A percentile compares a stretch with the other conserved stretches of the same genome.
Conservation (phyloP, 2,797 vertebrate species). For the Champsocephalus esox region DNA sequence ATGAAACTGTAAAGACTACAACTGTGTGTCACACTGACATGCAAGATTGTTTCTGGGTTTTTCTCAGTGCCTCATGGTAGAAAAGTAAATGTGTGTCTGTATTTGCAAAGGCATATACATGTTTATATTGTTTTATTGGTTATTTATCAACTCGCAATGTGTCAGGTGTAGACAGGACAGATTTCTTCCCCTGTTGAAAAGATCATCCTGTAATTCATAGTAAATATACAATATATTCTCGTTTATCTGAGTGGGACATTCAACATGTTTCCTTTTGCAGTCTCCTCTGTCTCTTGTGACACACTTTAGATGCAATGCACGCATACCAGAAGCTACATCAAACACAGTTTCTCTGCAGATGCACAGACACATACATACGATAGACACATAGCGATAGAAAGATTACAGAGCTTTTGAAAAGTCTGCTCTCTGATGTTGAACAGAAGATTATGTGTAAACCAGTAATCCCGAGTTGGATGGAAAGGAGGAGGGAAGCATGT, state of each 20-base stretch:
- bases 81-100: slow-evolving; percentile 38
- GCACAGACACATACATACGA: slow-evolving; percentile 58
- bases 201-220: slow-evolving; percentile 4
- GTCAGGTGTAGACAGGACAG: slow-evolving; percentile 3
- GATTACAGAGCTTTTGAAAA: slow-evolving; percentile 84
- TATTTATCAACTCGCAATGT: slow-evolving; percentile 24
- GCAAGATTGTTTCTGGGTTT: slow-evolving; percentile 49
- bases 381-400: slow-evolving; percentile 69
- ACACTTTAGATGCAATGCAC: slow-evolving; percentile 22
- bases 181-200: slow-evolving; percentile 22
- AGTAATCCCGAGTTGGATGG: slow-evolving; percentile 83
- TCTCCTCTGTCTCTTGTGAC: slow-evolving; percentile 5
- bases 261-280: slow-evolving; percentile 16
- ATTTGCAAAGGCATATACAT: slow-evolving; percentile 31
- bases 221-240: slow-evolving; percentile 9
- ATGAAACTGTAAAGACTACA: slow-evolving; percentile 23
- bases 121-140: slow-evolving; percentile 41
- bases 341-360: slow-evolving; percentile 40
- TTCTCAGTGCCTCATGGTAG: slow-evolving; percentile 73
- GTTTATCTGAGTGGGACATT: slow-evolving; percentile 14
- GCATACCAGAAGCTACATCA: slow-evolving; percentile 28
- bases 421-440: slow-evolving; percentile 82
- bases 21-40: slow-evolving; percentile 23
- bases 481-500: slow-evolving; percentile 49
- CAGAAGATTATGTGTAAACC: slow-evolving; percentile 83